phyloP scores from a whole-genome alignment of 2,797 vertebrate genomes.

The Clarias fuscus region DNA sequence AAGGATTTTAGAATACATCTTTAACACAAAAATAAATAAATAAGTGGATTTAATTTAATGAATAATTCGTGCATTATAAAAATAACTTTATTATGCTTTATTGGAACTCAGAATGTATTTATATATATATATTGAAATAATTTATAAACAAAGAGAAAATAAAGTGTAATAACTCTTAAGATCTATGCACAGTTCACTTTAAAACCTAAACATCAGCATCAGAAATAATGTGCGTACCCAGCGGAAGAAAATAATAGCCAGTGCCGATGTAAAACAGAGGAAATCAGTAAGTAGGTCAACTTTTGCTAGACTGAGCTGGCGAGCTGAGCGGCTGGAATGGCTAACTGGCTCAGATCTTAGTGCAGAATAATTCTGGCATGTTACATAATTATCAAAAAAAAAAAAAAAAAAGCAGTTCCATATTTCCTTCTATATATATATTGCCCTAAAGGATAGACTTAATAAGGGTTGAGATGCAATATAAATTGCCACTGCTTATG shows the following conservation, averaged over 20 bases:
- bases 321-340: conserved; percentile 17
- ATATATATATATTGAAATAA: background rate
- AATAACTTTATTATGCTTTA: background rate
- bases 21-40: background rate
- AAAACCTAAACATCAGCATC: conserved; percentile 10
- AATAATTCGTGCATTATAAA: background rate
- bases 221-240: conserved; percentile 5
- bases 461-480: background rate
- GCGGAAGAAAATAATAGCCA: conserved; percentile 29
- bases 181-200: background rate
- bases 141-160: background rate
- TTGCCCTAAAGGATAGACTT: background rate
- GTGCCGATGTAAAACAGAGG: conserved; percentile 53
- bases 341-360: conserved; percentile 16
- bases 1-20: background rate
- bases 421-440: background rate
- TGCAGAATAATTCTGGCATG: conserved; percentile 18
- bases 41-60: background rate
- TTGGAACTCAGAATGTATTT: background rate
- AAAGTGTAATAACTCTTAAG: background rate
- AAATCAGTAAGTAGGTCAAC: conserved; percentile 77
- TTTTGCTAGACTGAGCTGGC: conserved; percentile 74
- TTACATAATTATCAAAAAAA: background rate
- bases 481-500: background rate
- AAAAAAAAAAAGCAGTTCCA: background rate